Conservation (phyloP, 35 echinoderm and acorn worm genomes). For the Holothuria glaberrima region DNA sequence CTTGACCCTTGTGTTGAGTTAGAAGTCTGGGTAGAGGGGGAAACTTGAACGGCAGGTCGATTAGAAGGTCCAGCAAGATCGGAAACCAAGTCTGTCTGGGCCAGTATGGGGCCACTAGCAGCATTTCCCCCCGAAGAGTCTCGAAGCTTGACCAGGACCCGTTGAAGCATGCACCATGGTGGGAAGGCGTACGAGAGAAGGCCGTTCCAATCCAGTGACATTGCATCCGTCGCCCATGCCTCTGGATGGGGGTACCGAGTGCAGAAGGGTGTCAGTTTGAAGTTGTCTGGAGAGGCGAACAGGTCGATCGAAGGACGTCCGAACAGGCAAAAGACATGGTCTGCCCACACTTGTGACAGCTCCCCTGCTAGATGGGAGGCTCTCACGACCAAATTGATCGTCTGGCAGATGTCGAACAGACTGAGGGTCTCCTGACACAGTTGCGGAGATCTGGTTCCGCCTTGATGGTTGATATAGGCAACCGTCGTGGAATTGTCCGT, state of each 20-base stretch:
- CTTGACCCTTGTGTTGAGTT: neutral
- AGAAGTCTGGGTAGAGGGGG: neutral
- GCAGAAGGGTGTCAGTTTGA: neutral
- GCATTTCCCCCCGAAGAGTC: neutral
- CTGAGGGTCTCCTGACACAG: neutral
- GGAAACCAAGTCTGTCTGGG: neutral
- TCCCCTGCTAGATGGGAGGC: neutral
- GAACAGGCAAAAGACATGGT: neutral
- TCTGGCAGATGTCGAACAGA: neutral
- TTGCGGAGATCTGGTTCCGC: neutral
- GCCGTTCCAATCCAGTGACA: neutral
- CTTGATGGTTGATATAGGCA: neutral
- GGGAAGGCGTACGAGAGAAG: slow-evolving; percentile 3
- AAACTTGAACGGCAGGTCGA: neutral
- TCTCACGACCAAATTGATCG: neutral
- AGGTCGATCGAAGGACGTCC: neutral
- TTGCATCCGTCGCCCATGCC: neutral
- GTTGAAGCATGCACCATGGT: neutral
- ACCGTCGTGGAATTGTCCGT: neutral
- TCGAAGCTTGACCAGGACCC: neutral
- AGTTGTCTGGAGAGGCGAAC: neutral
- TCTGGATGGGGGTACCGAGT: neutral
- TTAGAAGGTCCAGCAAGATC: neutral
- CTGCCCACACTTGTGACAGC: neutral
- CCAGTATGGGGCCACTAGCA: neutral